phyloP scores from a whole-genome alignment of 2,797 vertebrate species.

The Gadopsis marmoratus region DNA sequence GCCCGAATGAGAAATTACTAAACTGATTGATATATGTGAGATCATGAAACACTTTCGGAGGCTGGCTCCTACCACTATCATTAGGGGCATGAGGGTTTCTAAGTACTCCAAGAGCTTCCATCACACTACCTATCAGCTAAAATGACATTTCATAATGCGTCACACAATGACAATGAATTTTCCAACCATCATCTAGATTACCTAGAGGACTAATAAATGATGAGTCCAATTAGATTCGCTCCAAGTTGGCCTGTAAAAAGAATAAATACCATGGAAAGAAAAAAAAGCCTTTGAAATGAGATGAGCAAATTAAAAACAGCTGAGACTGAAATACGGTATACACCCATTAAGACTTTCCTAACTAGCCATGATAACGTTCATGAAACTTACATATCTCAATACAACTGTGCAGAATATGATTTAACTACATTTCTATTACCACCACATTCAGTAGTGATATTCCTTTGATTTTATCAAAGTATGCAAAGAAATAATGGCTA shows the following conservation, averaged over 20 bases:
- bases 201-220: neutral
- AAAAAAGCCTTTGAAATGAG: neutral
- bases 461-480: neutral
- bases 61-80: conserved; percentile 25
- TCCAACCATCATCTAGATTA: conserved; percentile 13
- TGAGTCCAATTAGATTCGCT: neutral
- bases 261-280: neutral
- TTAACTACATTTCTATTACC: neutral
- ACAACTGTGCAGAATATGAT: neutral
- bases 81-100: neutral
- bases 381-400: neutral
- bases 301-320: neutral
- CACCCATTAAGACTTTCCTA: neutral
- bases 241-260: neutral
- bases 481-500: neutral
- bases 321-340: neutral
- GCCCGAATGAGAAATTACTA: conserved; percentile 24
- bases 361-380: neutral
- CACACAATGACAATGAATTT: conserved; percentile 20
- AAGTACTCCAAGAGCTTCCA: neutral
- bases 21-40: conserved; percentile 41
- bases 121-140: conserved; percentile 11
- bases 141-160: conserved; percentile 41
- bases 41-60: conserved; percentile 17
- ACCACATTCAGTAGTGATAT: neutral